Conservation (phyloP, 2,797 vertebrate genomes). For the Borostomias antarcticus region DNA sequence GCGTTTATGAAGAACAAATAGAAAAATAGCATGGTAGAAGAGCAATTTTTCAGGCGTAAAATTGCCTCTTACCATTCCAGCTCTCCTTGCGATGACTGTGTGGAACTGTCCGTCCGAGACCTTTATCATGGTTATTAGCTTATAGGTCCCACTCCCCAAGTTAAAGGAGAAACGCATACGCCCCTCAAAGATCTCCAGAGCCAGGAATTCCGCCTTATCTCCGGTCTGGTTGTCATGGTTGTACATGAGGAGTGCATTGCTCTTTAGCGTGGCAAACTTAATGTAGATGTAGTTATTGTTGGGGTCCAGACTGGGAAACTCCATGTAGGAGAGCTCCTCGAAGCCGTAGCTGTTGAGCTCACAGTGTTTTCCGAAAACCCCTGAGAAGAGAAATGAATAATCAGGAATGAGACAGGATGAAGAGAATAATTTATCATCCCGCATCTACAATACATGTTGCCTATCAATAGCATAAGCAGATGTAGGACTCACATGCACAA, state of each 20-base stretch:
- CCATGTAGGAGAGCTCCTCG: conserved; percentile 97
- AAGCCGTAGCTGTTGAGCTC: conserved; percentile 98
- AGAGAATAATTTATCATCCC: conserved; percentile 4
- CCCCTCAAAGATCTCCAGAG: conserved; percentile 89
- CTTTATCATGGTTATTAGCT: conserved; percentile 88
- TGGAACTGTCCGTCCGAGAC: conserved; percentile 97
- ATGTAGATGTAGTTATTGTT: conserved; percentile 99
- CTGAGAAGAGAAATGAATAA: conserved; percentile 65
- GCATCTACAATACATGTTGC: conserved; percentile 7
- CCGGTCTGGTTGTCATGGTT: conserved; percentile 98
- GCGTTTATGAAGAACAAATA: conserved; percentile 7
- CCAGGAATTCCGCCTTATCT: conserved; percentile 93
- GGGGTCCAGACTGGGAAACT: conserved; percentile 96
- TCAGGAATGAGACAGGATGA: conserved; percentile 26
- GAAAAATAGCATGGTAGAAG: background rate
- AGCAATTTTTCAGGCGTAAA: background rate
- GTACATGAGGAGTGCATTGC: conserved; percentile 89
- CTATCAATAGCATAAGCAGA: background rate
- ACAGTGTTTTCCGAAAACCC: conserved; percentile 98
- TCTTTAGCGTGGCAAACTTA: conserved; percentile 94
- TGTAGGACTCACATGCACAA: no score
- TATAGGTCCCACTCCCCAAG: conserved; percentile 90
- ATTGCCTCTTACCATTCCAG: conserved; percentile 88
- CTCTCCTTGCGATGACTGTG: conserved; percentile 93
- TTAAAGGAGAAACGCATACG: conserved; percentile 93